Base-by-base conservation (phyloP, 2,797 vertebrate genomes). In the Babyrousa celebensis region DNA sequence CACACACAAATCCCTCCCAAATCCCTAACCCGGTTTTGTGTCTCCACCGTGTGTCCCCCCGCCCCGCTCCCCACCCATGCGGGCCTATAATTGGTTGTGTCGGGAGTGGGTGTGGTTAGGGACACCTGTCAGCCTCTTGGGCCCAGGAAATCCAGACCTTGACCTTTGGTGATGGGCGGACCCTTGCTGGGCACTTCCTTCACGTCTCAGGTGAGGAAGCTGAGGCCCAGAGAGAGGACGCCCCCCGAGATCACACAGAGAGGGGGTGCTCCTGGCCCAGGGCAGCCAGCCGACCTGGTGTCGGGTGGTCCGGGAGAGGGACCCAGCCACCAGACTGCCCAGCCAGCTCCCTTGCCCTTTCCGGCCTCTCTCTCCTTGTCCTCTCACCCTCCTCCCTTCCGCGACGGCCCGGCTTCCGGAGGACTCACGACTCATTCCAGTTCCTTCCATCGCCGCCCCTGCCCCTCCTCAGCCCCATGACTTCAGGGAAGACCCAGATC, bases 391-490 rank as follows among this genome's bases (percentile, higher is more conserved):
- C 7, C 52, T 8, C 27, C 8, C 58, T 36, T 58, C 56, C 70
- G 60, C 11, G 2, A 18, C 16, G 18, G 16, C 29, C 54, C 60
- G 54, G 36, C 25, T 6, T 84, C 67, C 1, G 12, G 25, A 27
- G 21, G 25, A 56, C 71, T 60, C 43, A 48, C 2, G 5, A 29
- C 11, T 70, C 4, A 7, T 60, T 5, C 68, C 3, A 2, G 10
- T 4, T 6, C 3, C 58, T 40, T 20, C 58, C 70, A 1, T 18
- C 3, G 1, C 27, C 6, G 40, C 14, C 65, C 1, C 4, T 2
- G 11, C 40, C 32, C 7, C 52, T 25, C 0, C 15, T 25, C 0
- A 27, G 43, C 48, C 32, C 21, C n/a, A 0, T 0, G 40, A 48
- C 58, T 80, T 23, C 18, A 0, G 27, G 60, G 71, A 52, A 70